Percentiles rank a stretch among this genome's conserved stretches.
Evolutionary conservation across 2,888 invertebrate species (phyloP).

Genomic region (Drosophila flavopinicola): DNA sequence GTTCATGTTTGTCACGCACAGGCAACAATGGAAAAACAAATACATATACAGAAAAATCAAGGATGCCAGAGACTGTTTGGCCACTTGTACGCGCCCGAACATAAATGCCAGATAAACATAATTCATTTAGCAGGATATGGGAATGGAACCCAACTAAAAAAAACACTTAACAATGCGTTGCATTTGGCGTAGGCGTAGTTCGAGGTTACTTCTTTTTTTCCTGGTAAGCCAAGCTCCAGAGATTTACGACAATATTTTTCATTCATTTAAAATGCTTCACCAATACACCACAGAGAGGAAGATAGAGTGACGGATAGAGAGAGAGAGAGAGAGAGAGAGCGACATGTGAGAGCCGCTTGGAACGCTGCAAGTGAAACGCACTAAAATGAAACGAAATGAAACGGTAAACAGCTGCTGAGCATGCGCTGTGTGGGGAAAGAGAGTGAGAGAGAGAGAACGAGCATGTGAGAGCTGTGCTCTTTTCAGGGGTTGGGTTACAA

Average conservation of each 20-base stretch:
- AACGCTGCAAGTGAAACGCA: constrained; percentile 27
- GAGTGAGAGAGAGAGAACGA: constrained; percentile 1
- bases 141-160: constrained; percentile 11
- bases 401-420: constrained; percentile 44
- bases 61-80: constrained; percentile 15
- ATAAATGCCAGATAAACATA: constrained; percentile 67
- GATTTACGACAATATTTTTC: constrained; percentile 78
- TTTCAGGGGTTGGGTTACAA: constrained; percentile 49
- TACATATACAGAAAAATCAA: constrained; percentile 2
- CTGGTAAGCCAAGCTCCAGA: constrained; percentile 42
- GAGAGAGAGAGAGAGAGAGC: constrained; percentile 1
- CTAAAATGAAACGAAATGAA: constrained; percentile 26
- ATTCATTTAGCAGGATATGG: constrained; percentile 51
- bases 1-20: constrained; percentile 61
- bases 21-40: constrained; percentile 12
- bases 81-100: constrained; percentile 55
- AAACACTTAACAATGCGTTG: constrained; percentile 72
- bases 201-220: constrained; percentile 7
- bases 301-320: not conserved
- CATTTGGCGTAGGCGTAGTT: constrained; percentile 51
- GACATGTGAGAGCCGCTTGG: constrained; percentile 10
- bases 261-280: constrained; percentile 79
- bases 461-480: not conserved
- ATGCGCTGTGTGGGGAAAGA: constrained; percentile 34
- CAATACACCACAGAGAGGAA: constrained; percentile 40